Evolutionary conservation across 2,113 vertebrate species (phyloP).

Genomic region (Forbesichthys agassizii): DNA sequence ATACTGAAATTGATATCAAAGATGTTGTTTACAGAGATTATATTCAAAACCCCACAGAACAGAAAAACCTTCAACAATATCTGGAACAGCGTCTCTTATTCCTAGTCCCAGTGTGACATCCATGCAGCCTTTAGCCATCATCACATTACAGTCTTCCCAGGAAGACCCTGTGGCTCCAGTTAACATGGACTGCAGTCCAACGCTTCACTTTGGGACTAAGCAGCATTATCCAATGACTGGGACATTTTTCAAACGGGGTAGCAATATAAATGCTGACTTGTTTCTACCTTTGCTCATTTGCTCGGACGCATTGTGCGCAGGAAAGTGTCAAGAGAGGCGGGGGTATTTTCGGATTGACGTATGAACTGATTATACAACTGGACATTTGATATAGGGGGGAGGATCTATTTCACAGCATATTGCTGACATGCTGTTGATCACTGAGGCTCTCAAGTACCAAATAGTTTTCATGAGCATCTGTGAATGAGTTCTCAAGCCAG

Average conservation of each 20-base stretch:
- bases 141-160: conserved; percentile 51
- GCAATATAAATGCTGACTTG: conserved; percentile 3
- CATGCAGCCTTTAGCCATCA: conserved; percentile 16
- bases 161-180: conserved; percentile 17
- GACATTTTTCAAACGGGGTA: background rate
- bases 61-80: conserved; percentile 40
- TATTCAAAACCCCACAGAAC: conserved; percentile 2
- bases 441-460: conserved; percentile 26
- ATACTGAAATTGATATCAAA: background rate
- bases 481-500: conserved; percentile 12
- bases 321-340: too few relatives aligned
- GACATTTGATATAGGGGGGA: background rate
- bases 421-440: conserved; percentile 23
- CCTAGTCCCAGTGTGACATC: conserved; percentile 8
- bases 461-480: conserved; percentile 20
- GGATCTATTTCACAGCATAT: conserved; percentile 6
- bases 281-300: conserved; percentile 27
- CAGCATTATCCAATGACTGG: conserved; percentile 38
- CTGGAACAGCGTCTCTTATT: background rate
- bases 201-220: conserved; percentile 27
- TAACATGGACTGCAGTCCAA: conserved; percentile 27
- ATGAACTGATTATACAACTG: background rate
- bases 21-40: conserved; percentile 8
- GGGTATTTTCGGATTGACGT: background rate
- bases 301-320: too few relatives aligned